Percentiles rank a stretch among this genome's conserved stretches.
Conservation (phyloP, 1,140 invertebrate genomes). For the Drosophila gunungcola region DNA sequence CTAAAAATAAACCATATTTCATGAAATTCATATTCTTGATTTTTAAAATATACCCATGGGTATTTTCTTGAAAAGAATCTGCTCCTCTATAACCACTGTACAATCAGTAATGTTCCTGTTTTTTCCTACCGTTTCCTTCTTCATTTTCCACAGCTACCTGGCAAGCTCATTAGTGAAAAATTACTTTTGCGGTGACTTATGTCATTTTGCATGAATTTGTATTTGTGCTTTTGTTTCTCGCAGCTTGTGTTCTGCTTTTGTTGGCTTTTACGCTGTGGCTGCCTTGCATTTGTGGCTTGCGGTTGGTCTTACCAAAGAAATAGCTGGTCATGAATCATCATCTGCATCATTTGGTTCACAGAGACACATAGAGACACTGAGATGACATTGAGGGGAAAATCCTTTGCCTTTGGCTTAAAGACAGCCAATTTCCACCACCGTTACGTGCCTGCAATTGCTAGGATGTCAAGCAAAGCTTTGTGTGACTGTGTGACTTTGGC, state of each 20-base stretch:
- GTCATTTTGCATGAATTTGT: slow-evolving; percentile 79
- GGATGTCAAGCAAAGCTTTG: slow-evolving; percentile 60
- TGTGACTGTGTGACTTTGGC: slow-evolving; percentile 40
- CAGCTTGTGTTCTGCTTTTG: slow-evolving; percentile 21
- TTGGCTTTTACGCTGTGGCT: slow-evolving; percentile 22
- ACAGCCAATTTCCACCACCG: slow-evolving; percentile 58
- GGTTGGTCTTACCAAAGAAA: slow-evolving; percentile 55
- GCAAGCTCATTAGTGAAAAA: slow-evolving; percentile 82
- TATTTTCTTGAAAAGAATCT: too few species aligned
- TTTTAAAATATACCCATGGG: too few species aligned
- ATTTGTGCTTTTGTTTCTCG: slow-evolving; percentile 72
- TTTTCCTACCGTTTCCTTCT: slow-evolving; percentile 12
- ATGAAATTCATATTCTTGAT: too few species aligned
- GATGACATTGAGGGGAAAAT: slow-evolving; percentile 33
- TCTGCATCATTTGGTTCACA: slow-evolving; percentile 54
- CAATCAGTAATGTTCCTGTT: not conserved
- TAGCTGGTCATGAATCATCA: slow-evolving; percentile 70
- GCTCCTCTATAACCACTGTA: slow-evolving; percentile 14
- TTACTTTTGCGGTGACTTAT: slow-evolving; percentile 82
- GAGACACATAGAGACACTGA: slow-evolving; percentile 9
- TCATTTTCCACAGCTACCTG: slow-evolving; percentile 32
- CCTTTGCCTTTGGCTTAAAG: slow-evolving; percentile 28
- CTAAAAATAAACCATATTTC: too few species aligned
- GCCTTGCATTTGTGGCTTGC: slow-evolving; percentile 39
- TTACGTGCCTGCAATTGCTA: slow-evolving; percentile 76